phyloP scores from a whole-genome alignment of 2,113 vertebrate genomes.

The Picathartes gymnocephalus region DNA sequence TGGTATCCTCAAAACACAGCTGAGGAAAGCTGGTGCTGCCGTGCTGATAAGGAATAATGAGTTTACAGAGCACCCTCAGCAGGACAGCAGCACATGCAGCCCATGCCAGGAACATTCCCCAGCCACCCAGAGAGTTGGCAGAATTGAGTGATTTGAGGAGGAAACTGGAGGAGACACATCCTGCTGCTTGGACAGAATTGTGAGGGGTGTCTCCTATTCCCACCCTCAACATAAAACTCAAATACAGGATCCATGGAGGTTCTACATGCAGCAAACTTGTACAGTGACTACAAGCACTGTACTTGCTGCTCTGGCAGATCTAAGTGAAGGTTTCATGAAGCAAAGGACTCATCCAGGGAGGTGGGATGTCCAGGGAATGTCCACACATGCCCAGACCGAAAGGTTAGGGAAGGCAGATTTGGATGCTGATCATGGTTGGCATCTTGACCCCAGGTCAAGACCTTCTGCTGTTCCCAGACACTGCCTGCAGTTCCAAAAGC shows the following conservation, averaged over 20 bases:
- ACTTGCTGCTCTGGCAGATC: not conserved
- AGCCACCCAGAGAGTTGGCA: not conserved
- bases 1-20: not conserved
- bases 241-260: not conserved
- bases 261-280: not conserved
- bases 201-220: not conserved
- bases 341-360: not conserved
- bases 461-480: not conserved
- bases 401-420: not conserved
- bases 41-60: not conserved
- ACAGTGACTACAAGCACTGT: not conserved
- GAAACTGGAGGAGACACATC: not conserved
- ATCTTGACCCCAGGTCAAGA: not conserved
- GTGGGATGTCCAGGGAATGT: not conserved
- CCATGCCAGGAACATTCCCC: not conserved
- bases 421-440: not conserved
- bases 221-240: not conserved
- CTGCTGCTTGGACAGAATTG: not conserved
- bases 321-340: not conserved
- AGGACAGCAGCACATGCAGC: not conserved
- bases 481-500: not conserved
- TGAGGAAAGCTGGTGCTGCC: fast-evolving
- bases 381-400: not conserved
- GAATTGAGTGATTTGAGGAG: not conserved
- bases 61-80: not conserved